A percentile compares a stretch with the other conserved stretches of the same genome.
phyloP scores from a whole-genome alignment of 2,888 invertebrate species.

The Anarsia innoxiella region DNA sequence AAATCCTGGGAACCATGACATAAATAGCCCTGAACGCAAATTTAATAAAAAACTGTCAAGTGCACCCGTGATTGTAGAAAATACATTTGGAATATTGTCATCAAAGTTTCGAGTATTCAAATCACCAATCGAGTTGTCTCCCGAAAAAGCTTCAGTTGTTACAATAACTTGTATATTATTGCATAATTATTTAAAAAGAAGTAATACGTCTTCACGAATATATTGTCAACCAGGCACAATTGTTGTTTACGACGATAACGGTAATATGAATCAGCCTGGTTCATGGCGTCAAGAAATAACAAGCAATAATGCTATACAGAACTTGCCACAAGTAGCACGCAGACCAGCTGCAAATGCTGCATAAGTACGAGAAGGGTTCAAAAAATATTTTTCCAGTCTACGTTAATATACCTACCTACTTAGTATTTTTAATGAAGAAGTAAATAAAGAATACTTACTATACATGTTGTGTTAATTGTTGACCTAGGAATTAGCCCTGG shows the following conservation, averaged over 20 bases:
- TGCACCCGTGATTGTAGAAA: slow-evolving; percentile 21
- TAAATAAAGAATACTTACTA: not conserved
- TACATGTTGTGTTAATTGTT: not conserved
- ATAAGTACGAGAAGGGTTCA: not conserved
- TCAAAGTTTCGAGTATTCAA: slow-evolving; percentile 17
- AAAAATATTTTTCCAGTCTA: not conserved
- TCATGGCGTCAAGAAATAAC: slow-evolving; percentile 19
- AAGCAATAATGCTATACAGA: not conserved
- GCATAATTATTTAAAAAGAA: slow-evolving; percentile 21
- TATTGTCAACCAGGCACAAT: slow-evolving; percentile 22
- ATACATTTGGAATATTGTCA: slow-evolving; percentile 19
- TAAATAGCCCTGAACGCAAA: slow-evolving; percentile 1
- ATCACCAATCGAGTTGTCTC: slow-evolving; percentile 15
- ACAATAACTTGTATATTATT: slow-evolving; percentile 17
- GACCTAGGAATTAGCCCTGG: not conserved
- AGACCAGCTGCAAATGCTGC: slow-evolving; percentile 11
- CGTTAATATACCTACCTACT: not conserved
- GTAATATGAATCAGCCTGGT: slow-evolving; percentile 16
- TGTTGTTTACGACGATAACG: slow-evolving; percentile 17
- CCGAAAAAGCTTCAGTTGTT: slow-evolving; percentile 16
- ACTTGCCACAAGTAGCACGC: slow-evolving; percentile 15
- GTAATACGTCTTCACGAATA: slow-evolving; percentile 16
- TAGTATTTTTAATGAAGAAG: not conserved
- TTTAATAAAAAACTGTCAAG: slow-evolving; percentile 14
- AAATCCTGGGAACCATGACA: slow-evolving; percentile 4